Conservation (phyloP, 2,888 invertebrate species). For the Laspeyria flexula region DNA sequence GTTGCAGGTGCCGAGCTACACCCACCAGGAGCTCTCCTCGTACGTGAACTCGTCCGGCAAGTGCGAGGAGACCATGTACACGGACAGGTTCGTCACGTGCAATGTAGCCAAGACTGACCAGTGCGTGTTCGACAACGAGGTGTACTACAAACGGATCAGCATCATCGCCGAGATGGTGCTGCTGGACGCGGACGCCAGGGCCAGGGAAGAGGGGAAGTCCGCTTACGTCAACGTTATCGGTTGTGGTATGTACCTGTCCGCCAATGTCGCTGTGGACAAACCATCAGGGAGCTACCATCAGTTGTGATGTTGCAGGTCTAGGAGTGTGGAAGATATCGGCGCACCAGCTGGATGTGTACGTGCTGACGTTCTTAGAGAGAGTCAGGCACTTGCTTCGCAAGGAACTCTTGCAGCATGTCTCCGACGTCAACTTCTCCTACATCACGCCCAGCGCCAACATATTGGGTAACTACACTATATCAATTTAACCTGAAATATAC, state of each 20-base stretch:
- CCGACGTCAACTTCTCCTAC: conserved; percentile 89
- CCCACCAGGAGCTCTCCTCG: conserved; percentile 62
- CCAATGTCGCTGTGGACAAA: too few species aligned
- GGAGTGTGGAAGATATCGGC: conserved; percentile 88
- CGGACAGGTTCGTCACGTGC: conserved; percentile 62
- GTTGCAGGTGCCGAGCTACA: conserved; percentile 68
- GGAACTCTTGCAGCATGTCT: conserved; percentile 82
- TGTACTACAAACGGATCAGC: conserved; percentile 81
- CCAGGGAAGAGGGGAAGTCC: conserved; percentile 71
- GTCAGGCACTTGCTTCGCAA: conserved; percentile 79
- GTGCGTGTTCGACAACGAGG: conserved; percentile 70
- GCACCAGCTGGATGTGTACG: conserved; percentile 87
- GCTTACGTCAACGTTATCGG: conserved; percentile 89
- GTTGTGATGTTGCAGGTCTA: conserved; percentile 71
- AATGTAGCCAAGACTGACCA: conserved; percentile 11
- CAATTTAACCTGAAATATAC: too few species aligned
- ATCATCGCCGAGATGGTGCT: conserved; percentile 87
- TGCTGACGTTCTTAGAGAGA: conserved; percentile 88
- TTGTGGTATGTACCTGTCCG: conserved; percentile 39
- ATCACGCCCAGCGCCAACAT: conserved; percentile 70
- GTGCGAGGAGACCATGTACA: conserved; percentile 56
- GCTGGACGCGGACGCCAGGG: conserved; percentile 87
- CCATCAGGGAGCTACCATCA: too few species aligned
- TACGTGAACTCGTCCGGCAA: conserved; percentile 60
- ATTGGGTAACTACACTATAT: conserved; percentile 55